Evolutionary conservation across 64 coral and sea anemone genomes (phyloP).

Genomic region (Pocillopora verrucosa): DNA sequence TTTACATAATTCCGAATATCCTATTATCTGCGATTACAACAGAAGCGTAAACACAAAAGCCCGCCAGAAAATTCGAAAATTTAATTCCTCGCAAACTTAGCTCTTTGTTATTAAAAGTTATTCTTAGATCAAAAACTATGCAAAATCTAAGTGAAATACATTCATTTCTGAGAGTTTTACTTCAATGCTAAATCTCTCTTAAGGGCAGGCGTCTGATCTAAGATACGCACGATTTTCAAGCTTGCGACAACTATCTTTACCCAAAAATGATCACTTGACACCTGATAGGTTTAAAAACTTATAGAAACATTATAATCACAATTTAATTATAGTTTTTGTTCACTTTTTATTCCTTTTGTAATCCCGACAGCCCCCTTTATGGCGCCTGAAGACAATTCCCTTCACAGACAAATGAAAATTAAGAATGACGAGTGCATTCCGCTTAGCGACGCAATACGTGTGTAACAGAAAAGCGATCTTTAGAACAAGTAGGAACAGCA

Average conservation of each 20-base stretch:
- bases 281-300: neutral
- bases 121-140: too few species aligned
- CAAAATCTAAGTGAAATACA: too few species aligned
- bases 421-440: constrained; percentile 11
- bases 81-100: too few species aligned
- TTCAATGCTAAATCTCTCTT: neutral
- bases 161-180: too few species aligned
- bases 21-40: too few species aligned
- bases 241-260: neutral
- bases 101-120: too few species aligned
- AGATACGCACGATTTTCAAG: neutral
- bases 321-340: constrained; percentile 37
- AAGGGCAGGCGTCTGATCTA: neutral
- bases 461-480: neutral
- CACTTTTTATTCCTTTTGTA: constrained; percentile 29
- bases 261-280: neutral
- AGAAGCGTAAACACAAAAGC: too few species aligned
- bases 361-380: constrained; percentile 22
- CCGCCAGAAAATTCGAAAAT: too few species aligned
- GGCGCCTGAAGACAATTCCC: constrained; percentile 28
- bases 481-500: neutral
- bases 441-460: neutral
- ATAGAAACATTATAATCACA: constrained; percentile 3
- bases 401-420: constrained; percentile 11
- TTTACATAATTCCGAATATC: too few species aligned